Evolutionary conservation across 23 tunicate genomes (phyloP), one percentile per base, ranked within the genome.

Genomic region (Phallusia fumigata): DNA sequence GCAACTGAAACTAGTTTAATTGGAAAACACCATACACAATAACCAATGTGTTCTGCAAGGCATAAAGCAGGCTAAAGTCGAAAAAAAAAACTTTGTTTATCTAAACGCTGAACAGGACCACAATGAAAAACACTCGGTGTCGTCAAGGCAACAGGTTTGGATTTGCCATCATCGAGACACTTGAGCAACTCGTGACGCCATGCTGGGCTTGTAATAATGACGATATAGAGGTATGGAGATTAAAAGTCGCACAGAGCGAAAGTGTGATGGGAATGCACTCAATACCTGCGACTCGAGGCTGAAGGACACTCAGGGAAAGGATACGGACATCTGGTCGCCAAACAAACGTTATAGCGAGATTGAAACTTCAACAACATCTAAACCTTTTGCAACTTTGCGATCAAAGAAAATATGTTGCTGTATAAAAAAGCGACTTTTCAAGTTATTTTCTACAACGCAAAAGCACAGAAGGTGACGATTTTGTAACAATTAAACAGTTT

Each of bases 261-360:
- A 74, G 77, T 74, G 77, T 74, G 36, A 33, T 33, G 77, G 40
- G 40, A 74, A 74, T 74, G n/a, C 77, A 74, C 77, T 74, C 34
- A 31, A 74, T 33, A 74, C 77, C 69, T 21, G 69, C 69, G 69
- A 58, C 69, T 58, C 69, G 26, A 22, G 3, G 5, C 69, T 58
- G 69, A 58, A 58, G 69, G 69, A 24, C 28, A 58, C 69, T 58
- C 69, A 58, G 15, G 69, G 28, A 58, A 58, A 58, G 69, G 69
- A 58, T 58, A 58, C 69, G 69, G 28, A 58, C 69, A 58, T 58
- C 28, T 58, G 47, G 47, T 40, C 47, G 47, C 47, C 47, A 40
- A 40, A 40, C 47, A 40, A 40, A 40, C 47, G 10, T 40, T 40
- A 40, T 40, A 10, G 47, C 5, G 47, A 40, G 10, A 3, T 40